phyloP scores from a whole-genome alignment of 1,140 invertebrate species.

The Copidosoma floridanum region DNA sequence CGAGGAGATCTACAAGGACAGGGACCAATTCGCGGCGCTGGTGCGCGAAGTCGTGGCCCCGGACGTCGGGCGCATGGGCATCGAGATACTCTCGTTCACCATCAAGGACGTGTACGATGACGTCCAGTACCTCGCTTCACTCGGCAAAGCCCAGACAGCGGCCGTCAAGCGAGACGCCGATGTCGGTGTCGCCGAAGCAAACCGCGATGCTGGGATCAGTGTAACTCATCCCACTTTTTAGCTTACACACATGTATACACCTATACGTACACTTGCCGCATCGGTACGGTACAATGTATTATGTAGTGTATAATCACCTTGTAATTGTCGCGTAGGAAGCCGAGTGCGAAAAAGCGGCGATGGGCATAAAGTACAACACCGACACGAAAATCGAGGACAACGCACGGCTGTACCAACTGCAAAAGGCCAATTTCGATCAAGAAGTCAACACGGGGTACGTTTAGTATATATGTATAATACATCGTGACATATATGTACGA shows the following conservation, averaged over 20 bases:
- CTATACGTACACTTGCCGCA: not conserved
- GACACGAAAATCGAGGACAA: slow-evolving; percentile 97
- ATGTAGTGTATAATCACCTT: not conserved
- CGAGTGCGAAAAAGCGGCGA: slow-evolving; percentile 92
- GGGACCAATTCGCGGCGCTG: slow-evolving; percentile 94
- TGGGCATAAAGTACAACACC: slow-evolving; percentile 95
- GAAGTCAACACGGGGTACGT: slow-evolving; percentile 92
- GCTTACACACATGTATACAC: too few relatives aligned
- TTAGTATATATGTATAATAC: not conserved
- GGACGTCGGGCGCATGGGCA: slow-evolving; percentile 97
- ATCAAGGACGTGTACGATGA: slow-evolving; percentile 98
- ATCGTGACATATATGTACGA: not conserved
- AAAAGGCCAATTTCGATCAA: slow-evolving; percentile 94
- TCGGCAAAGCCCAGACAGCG: slow-evolving; percentile 94
- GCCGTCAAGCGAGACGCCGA: slow-evolving; percentile 94
- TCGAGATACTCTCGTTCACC: slow-evolving; percentile 96
- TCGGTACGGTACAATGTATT: too few relatives aligned
- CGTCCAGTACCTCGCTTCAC: slow-evolving; percentile 91
- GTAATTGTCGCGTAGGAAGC: slow-evolving; percentile 71
- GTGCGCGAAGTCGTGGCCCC: slow-evolving; percentile 95
- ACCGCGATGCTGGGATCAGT: slow-evolving; percentile 88
- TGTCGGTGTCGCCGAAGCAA: slow-evolving; percentile 94
- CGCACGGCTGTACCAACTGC: slow-evolving; percentile 85
- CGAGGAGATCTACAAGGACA: slow-evolving; percentile 95
- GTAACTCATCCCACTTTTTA: slow-evolving; percentile 52